phyloP scores from a whole-genome alignment of 2,797 vertebrate genomes.

The Rhinatrema bivittatum region DNA sequence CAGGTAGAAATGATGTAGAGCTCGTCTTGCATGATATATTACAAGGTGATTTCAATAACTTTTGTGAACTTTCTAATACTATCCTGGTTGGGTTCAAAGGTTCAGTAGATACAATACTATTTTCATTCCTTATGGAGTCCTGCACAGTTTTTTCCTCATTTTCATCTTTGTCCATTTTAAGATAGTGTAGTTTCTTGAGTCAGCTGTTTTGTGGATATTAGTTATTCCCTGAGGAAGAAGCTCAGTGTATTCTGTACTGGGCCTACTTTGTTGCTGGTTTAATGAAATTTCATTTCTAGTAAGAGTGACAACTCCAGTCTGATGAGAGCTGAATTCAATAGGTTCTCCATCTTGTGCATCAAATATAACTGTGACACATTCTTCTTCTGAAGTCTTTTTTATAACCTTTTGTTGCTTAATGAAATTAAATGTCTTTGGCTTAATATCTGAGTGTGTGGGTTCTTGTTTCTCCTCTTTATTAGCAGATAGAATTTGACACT shows the following conservation, averaged over 20 bases:
- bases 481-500: slow-evolving; percentile 40
- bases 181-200: slow-evolving; percentile 46
- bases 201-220: slow-evolving; percentile 47
- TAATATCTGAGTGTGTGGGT: slow-evolving; percentile 51
- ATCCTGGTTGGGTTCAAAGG: slow-evolving; percentile 43
- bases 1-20: slow-evolving; percentile 43
- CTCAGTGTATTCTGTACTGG: slow-evolving; percentile 48
- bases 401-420: slow-evolving; percentile 61
- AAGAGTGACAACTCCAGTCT: slow-evolving; percentile 45
- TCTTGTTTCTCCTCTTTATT: slow-evolving; percentile 49
- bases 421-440: slow-evolving; percentile 60
- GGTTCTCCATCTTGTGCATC: slow-evolving; percentile 73
- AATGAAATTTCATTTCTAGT: slow-evolving; percentile 52
- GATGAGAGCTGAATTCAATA: slow-evolving; percentile 69
- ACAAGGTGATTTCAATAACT: slow-evolving; percentile 53
- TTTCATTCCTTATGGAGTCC: slow-evolving; percentile 28
- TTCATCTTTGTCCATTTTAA: slow-evolving; percentile 59
- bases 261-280: slow-evolving; percentile 26
- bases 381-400: slow-evolving; percentile 72
- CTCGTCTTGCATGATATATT: slow-evolving; percentile 43
- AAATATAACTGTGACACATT: slow-evolving; percentile 67
- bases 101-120: slow-evolving; percentile 41
- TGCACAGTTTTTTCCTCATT: slow-evolving; percentile 41
- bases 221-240: slow-evolving; percentile 57
- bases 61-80: slow-evolving; percentile 48